Evolutionary conservation across 1,140 invertebrate species (phyloP).

Genomic region (Bacillus rossius): DNA sequence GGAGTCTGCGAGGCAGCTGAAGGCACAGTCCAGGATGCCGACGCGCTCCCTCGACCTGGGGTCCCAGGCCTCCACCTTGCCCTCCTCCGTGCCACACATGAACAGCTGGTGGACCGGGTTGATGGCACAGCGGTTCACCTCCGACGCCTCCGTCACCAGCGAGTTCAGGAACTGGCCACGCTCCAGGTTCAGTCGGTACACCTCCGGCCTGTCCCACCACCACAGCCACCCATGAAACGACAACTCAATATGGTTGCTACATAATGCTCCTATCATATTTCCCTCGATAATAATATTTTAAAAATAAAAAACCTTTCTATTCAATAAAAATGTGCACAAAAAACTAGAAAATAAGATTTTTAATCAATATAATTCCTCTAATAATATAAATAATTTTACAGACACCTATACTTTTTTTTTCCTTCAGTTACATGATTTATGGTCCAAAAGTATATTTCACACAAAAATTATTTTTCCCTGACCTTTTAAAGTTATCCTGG

Average conservation of each 20-base stretch:
- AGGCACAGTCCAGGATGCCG: constrained; percentile 79
- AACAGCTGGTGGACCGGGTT: constrained; percentile 88
- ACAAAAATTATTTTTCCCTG: no score
- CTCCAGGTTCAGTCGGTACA: constrained; percentile 94
- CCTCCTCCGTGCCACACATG: constrained; percentile 84
- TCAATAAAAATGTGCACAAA: neutral
- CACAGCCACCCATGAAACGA: no score
- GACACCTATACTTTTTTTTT: no score
- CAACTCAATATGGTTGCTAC: no score
- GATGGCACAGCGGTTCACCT: constrained; percentile 81
- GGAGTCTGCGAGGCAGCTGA: constrained; percentile 57
- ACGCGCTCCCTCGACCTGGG: constrained; percentile 69
- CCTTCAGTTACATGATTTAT: no score
- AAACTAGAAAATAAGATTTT: no score
- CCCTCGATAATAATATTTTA: constrained; percentile 6
- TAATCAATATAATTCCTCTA: no score
- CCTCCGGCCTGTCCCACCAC: constrained; percentile 79
- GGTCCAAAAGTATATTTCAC: no score
- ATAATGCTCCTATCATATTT: constrained; percentile 31
- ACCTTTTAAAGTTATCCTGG: no score
- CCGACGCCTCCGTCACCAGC: constrained; percentile 64
- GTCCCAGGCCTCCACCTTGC: constrained; percentile 95
- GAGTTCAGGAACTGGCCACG: constrained; percentile 90
- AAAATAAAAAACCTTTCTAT: neutral
- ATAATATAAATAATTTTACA: no score